These are phyloP conservation scores for Smutsia gigantea DNA, from an alignment of 2,797 vertebrate species.

Conservation along the genomic window DNA sequence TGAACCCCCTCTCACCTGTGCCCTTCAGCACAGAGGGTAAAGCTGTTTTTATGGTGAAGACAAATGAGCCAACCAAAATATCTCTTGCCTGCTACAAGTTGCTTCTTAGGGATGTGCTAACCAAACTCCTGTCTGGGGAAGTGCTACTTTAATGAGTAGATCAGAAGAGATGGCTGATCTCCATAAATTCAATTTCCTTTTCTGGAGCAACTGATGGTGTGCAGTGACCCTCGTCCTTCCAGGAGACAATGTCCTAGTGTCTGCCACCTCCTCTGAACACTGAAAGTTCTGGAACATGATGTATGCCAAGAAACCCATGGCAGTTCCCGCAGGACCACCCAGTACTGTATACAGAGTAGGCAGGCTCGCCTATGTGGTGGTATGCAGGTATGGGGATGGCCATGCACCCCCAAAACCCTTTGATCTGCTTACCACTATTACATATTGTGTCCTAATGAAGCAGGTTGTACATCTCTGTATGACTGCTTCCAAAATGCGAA, in stretches of 20 bases:
- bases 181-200: constrained; percentile 37
- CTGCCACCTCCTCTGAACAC: constrained; percentile 2
- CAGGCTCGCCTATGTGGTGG: neutral
- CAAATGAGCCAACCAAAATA: constrained; percentile 34
- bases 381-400: neutral
- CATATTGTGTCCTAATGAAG: neutral
- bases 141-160: neutral
- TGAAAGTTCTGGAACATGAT: neutral
- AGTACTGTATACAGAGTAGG: neutral
- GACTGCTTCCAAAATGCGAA: neutral
- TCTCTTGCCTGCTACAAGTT: neutral
- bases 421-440: neutral
- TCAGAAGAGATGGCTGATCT: neutral
- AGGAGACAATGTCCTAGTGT: constrained; percentile 1
- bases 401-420: neutral
- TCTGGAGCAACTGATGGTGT: neutral
- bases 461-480: neutral
- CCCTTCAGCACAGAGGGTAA: neutral
- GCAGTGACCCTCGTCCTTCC: neutral
- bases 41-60: constrained; percentile 41
- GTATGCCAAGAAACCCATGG: neutral
- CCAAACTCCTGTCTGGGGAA: neutral
- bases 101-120: neutral
- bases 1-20: neutral
- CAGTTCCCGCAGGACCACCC: neutral